A percentile compares a stretch with the other conserved stretches of the same genome.
Conservation (phyloP, 1,140 invertebrate genomes). For the Tetramorium simillimum region DNA sequence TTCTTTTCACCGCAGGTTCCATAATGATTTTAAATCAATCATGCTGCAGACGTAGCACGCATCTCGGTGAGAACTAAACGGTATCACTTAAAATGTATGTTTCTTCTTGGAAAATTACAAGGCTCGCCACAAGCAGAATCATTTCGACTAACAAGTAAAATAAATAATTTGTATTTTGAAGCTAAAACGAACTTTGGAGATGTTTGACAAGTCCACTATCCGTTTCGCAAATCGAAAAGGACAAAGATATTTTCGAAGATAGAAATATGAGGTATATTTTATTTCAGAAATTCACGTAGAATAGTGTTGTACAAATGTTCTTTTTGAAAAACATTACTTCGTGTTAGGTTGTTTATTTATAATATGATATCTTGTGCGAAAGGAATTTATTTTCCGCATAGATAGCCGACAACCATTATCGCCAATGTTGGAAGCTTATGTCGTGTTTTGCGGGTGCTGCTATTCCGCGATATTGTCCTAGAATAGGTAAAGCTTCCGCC, state of each 20-base stretch:
- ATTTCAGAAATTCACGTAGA: background rate
- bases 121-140: background rate
- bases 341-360: background rate
- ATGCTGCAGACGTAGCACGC: background rate
- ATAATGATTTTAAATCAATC: constrained; percentile 34
- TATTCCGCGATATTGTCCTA: constrained; percentile 62
- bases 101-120: background rate
- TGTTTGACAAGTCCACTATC: too few species aligned
- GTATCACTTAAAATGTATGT: background rate
- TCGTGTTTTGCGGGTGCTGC: constrained; percentile 38
- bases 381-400: background rate
- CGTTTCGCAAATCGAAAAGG: background rate
- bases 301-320: background rate
- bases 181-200: background rate
- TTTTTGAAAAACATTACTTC: background rate
- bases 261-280: background rate
- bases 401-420: constrained; percentile 22
- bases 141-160: background rate
- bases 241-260: background rate
- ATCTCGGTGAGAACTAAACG: background rate
- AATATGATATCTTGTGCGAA: background rate
- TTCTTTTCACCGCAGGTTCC: background rate
- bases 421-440: constrained; percentile 60
- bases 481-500: constrained; percentile 55
- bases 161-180: background rate